Evolutionary conservation across 2,888 invertebrate genomes (phyloP), one percentile per base, ranked within the genome.

Genomic region (Dryococelus australis): DNA sequence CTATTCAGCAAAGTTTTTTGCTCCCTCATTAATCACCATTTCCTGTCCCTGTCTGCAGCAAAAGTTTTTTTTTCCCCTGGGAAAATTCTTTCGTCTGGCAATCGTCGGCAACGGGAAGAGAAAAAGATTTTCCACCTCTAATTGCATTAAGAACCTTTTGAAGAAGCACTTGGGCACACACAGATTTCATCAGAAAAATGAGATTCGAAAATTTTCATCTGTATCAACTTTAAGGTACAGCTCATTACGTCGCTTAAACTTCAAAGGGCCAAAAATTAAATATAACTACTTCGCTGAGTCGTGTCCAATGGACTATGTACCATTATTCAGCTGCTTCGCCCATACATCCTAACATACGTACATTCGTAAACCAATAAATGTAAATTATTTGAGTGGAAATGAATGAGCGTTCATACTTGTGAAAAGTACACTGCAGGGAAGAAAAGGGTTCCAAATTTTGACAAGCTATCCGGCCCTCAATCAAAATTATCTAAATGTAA

Each of bases 1-100:
- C 65, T 65, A 65, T 65, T 65, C 65, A 65, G 65, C 65, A 65
- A 65, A 65, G 65, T 65, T 65, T 65, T 65, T 65, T 20, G 16
- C 65, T 65, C 65, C 65, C 24, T 65, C 65, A 65, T 65, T 65
- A 65, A 65, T 65, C 65, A 65, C 65, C 65, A 10, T 20, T 65
- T 65, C 0, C 65, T 0, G 65, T 16, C 20, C 65, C n/a, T 0
- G 16, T 65, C 65, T 65, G 65, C 24, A 20, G 65, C 24, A 65
- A 65, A 65, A 65, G 2, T 16, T 16, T n/a, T 65, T 65, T 65
- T 65, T 24, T 6, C 20, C 35, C 35, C 51, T 12, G 51, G 24
- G 65, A 65, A 20, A 24, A 9, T 65, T 65, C 65, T 65, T 65
- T 65, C 65, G 65, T 65, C 65, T 20, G 8, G n/a, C 65, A 10